phyloP scores from a whole-genome alignment of 2,888 invertebrate genomes.

The Drosophila macrospina region DNA sequence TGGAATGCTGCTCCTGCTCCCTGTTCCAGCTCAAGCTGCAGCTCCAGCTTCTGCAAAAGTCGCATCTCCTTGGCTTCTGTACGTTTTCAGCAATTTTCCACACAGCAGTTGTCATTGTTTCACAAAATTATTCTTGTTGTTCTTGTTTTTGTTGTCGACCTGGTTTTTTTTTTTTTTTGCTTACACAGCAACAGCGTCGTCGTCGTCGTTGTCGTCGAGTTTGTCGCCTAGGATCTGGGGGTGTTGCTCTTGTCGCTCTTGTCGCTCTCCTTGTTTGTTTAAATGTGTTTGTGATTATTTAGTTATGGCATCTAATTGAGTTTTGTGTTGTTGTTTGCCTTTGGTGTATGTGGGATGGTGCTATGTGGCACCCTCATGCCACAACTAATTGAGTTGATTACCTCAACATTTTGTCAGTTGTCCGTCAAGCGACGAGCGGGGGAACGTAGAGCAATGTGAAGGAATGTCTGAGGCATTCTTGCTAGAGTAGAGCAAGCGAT shows the following conservation, averaged over 20 bases:
- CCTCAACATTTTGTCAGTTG: conserved; percentile 54
- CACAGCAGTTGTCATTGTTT: conserved; percentile 71
- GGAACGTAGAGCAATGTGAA: conserved; percentile 9
- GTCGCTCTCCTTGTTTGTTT: conserved; percentile 64
- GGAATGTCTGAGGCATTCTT: conserved; percentile 4
- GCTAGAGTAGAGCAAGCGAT: neutral
- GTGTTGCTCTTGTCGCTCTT: conserved; percentile 59
- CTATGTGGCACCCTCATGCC: conserved; percentile 31
- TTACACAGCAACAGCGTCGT: conserved; percentile 32
- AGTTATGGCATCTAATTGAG: conserved; percentile 80
- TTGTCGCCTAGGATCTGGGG: conserved; percentile 47
- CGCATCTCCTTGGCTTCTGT: conserved; percentile 49
- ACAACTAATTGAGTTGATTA: conserved; percentile 73
- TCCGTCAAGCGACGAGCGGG: conserved; percentile 11
- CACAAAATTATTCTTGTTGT: conserved; percentile 57
- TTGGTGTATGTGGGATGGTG: conserved; percentile 11
- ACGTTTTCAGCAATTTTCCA: conserved; percentile 71
- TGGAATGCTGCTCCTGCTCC: conserved; percentile 58
- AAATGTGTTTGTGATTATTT: conserved; percentile 81
- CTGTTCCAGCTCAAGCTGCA: conserved; percentile 1
- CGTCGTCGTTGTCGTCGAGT: conserved; percentile 26
- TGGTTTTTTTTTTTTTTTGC: conserved; percentile 60
- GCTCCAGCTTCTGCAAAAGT: neutral
- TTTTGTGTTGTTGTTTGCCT: conserved; percentile 58
- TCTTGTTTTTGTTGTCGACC: conserved; percentile 59